Percentiles rank a stretch among this genome's conserved stretches.
phyloP scores from a whole-genome alignment of 2,113 vertebrate genomes.

The Tringa solitaria region DNA sequence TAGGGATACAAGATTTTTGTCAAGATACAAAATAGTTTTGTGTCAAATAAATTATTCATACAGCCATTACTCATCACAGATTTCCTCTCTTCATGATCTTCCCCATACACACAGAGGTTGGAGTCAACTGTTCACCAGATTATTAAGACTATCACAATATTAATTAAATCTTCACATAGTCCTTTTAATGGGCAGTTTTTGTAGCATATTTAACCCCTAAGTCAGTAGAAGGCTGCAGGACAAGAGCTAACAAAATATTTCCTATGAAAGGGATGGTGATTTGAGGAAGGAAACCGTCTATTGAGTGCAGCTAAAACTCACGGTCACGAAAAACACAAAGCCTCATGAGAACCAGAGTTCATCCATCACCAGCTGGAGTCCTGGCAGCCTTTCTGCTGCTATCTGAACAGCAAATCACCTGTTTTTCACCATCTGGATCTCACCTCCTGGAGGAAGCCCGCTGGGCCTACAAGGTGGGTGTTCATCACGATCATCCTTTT shows the following conservation, averaged over 20 bases:
- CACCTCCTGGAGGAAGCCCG: neutral
- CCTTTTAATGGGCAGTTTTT: neutral
- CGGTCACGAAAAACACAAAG: neutral
- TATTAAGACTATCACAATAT: neutral
- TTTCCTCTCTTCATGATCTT: neutral
- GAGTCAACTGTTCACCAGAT: neutral
- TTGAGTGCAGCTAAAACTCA: neutral
- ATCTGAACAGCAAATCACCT: neutral
- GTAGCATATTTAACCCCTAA: neutral
- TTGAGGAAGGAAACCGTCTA: neutral
- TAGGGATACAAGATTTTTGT: neutral
- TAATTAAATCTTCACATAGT: neutral
- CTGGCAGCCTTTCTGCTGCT: neutral
- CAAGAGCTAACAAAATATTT: neutral
- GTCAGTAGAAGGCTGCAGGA: neutral
- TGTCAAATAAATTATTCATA: neutral
- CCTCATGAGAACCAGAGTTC: neutral
- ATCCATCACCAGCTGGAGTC: neutral
- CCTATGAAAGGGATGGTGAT: neutral
- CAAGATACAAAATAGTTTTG: neutral
- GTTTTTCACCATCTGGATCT: neutral
- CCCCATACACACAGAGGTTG: neutral
- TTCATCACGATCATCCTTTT: neutral
- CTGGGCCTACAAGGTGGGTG: neutral
- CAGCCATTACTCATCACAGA: neutral